Conservation (phyloP, 2,113 vertebrate genomes). For the Perognathus longimembris region DNA sequence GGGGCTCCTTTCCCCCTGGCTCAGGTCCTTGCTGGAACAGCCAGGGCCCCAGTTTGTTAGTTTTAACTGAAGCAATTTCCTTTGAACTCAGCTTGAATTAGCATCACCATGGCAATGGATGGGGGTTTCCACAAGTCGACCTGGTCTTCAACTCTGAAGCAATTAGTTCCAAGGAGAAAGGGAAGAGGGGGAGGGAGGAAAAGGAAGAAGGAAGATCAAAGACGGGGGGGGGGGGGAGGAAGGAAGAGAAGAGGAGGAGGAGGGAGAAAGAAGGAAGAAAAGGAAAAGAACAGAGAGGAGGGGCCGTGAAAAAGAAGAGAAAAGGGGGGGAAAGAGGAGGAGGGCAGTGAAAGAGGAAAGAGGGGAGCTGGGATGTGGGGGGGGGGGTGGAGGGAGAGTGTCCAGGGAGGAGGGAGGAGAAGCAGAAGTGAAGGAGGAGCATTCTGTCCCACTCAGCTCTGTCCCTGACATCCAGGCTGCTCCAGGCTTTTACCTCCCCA, state of each 20-base stretch:
- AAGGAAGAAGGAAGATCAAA: neutral
- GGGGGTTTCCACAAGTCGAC: slow-evolving; percentile 81
- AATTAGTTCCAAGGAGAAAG: slow-evolving; percentile 70
- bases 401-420: neutral
- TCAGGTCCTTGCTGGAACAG: slow-evolving; percentile 79
- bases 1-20: slow-evolving; percentile 71
- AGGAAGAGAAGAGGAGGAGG: neutral
- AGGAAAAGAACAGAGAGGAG: neutral
- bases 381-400: too few species aligned
- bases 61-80: slow-evolving; percentile 84
- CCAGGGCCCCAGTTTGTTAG: slow-evolving; percentile 79
- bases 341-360: neutral
- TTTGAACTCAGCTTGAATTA: slow-evolving; percentile 90
- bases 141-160: slow-evolving; percentile 85
- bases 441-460: neutral
- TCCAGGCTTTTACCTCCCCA: neutral
- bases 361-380: too few species aligned
- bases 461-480: too few species aligned
- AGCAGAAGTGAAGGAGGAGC: too few species aligned
- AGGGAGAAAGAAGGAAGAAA: neutral
- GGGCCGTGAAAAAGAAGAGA: neutral
- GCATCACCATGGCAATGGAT: slow-evolving; percentile 88
- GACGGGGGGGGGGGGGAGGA: too few species aligned
- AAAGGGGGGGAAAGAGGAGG: too few species aligned
- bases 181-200: neutral